Evolutionary conservation across 37 sponge, comb jelly and placozoan genomes (phyloP).

Genomic region (Corticium candelabrum): DNA sequence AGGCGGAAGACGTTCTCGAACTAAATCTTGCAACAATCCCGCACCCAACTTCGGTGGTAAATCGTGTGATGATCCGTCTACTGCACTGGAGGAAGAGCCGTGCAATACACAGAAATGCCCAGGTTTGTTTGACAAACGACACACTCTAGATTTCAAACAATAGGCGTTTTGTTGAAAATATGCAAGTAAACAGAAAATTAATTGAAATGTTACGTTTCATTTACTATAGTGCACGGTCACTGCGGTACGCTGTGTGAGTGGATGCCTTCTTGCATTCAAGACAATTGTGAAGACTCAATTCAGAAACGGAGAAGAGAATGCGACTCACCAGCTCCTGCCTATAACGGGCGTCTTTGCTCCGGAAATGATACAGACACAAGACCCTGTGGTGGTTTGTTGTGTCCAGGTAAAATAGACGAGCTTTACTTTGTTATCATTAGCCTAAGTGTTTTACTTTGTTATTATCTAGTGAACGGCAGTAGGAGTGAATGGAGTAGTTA

Average conservation of each 20-base stretch:
- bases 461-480: not conserved
- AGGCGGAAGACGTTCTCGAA: not conserved
- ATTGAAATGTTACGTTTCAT: no score
- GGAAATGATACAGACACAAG: not conserved
- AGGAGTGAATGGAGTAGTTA: not conserved
- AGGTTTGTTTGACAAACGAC: not conserved
- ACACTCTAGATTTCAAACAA: not conserved
- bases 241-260: not conserved
- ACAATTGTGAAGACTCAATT: not conserved
- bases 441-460: not conserved
- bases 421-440: not conserved
- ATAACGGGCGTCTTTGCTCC: not conserved
- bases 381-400: not conserved
- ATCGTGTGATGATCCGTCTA: not conserved
- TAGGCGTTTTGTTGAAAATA: not conserved
- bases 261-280: not conserved
- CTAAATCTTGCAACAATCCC: constrained; percentile 9
- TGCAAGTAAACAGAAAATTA: no score
- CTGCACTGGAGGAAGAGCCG: not conserved
- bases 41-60: not conserved
- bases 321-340: not conserved
- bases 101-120: not conserved
- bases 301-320: not conserved
- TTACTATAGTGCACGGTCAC: not conserved
- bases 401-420: constrained; percentile 7